Conservation (phyloP, 2,797 vertebrate genomes). For the Staurois parvus region DNA sequence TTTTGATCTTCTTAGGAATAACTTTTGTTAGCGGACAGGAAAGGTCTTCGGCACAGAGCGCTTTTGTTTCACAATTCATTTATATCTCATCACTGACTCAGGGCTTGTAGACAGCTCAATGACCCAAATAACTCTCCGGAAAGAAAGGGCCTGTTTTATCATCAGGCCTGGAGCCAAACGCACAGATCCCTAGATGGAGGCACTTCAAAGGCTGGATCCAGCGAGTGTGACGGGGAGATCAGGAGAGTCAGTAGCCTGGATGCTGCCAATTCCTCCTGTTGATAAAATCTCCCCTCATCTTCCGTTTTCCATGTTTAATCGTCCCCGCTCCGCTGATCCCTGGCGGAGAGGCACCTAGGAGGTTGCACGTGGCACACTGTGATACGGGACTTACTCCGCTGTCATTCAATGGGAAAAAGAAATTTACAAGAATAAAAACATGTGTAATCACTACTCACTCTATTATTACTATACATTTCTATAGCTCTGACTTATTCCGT, state of each 20-base stretch:
- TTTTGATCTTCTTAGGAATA: neutral
- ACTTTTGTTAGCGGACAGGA: neutral
- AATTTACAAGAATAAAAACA: neutral
- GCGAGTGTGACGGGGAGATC: neutral
- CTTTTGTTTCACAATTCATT: neutral
- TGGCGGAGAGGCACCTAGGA: neutral
- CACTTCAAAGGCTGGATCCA: neutral
- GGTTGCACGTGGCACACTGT: too few species aligned
- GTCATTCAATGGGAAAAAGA: neutral
- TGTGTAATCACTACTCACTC: too few species aligned
- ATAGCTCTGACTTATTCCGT: neutral
- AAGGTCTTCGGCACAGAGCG: neutral
- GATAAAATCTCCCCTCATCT: neutral
- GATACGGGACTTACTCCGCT: neutral
- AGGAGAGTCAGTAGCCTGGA: neutral
- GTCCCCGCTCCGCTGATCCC: neutral
- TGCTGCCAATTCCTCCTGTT: neutral
- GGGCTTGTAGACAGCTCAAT: conserved; percentile 1
- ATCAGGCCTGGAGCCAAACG: conserved; percentile 6
- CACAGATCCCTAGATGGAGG: neutral
- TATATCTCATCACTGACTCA: conserved; percentile 3
- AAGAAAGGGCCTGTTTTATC: neutral
- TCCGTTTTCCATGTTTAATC: neutral
- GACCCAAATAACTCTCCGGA: neutral
- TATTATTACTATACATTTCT: too few species aligned